Evolutionary conservation across 2,888 invertebrate species (phyloP).

Genomic region (Plebejus anna): DNA sequence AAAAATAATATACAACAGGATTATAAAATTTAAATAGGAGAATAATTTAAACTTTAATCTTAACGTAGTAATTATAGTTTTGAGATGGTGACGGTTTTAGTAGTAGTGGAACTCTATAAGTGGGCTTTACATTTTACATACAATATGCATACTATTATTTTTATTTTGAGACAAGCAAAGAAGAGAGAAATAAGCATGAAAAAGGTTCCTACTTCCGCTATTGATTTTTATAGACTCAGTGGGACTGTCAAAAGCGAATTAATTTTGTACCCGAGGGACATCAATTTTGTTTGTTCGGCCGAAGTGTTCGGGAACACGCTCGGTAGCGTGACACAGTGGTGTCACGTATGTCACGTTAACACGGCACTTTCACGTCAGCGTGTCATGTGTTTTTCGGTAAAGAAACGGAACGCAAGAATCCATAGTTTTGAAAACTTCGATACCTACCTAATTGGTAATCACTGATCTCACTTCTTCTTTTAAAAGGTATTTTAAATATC

Average conservation of each 20-base stretch:
- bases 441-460: too few relatives aligned
- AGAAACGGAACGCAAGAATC: background rate
- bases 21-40: too few relatives aligned
- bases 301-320: background rate
- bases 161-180: background rate
- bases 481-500: background rate
- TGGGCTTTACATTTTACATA: background rate
- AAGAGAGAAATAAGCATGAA: background rate
- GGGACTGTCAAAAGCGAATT: background rate
- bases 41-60: too few relatives aligned
- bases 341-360: slow-evolving; percentile 16
- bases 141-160: background rate
- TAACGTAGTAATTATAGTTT: too few relatives aligned
- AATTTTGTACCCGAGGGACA: slow-evolving; percentile 11
- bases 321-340: background rate
- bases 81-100: too few relatives aligned
- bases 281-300: background rate
- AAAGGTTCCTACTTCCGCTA: background rate
- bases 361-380: background rate
- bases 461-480: too few relatives aligned
- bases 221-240: background rate
- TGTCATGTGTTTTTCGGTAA: background rate
- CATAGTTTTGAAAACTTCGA: background rate
- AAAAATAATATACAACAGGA: too few relatives aligned
- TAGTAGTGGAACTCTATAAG: too few relatives aligned